These are phyloP conservation scores for Diaperis boleti DNA, from an alignment of 2,888 invertebrate species.

Conservation along the genomic window DNA sequence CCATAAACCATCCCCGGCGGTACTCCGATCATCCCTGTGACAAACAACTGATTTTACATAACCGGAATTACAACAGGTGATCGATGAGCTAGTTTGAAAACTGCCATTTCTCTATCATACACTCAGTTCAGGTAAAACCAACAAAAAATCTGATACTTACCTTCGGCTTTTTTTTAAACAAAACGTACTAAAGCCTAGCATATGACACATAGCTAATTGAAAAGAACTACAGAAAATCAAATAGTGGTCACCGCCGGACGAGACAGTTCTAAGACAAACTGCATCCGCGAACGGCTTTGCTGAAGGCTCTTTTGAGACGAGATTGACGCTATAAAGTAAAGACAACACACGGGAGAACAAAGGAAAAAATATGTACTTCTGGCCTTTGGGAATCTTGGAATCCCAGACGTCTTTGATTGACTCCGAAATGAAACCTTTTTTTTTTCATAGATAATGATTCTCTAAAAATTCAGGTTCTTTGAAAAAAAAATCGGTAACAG, in stretches of 20 bases:
- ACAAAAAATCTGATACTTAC: conserved; percentile 54
- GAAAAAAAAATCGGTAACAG: no score
- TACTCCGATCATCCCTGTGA: conserved; percentile 66
- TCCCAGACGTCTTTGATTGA: no score
- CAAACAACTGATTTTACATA: conserved; percentile 49
- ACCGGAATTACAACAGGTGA: conserved; percentile 1
- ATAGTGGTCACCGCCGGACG: conserved; percentile 46
- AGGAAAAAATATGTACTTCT: no score
- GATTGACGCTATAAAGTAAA: no score
- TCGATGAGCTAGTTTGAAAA: conserved; percentile 41
- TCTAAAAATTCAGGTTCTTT: no score
- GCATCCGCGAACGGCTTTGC: conserved; percentile 13
- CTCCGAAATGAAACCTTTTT: no score
- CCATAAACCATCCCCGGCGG: conserved; percentile 67
- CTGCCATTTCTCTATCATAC: conserved; percentile 51
- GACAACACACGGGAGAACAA: no score
- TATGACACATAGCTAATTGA: conserved; percentile 61
- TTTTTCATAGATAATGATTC: no score
- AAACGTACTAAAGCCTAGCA: conserved; percentile 58
- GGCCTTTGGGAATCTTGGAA: no score
- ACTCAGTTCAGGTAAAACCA: conserved; percentile 31
- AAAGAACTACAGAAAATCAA: conserved; percentile 51
- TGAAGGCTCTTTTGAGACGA: no score
- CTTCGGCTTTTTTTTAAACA: conserved; percentile 50
- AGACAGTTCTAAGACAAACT: conserved; percentile 35